Percentiles rank a stretch among this genome's conserved stretches.
Conservation (phyloP, 2,888 invertebrate species). For the Agriopis aurantiaria region DNA sequence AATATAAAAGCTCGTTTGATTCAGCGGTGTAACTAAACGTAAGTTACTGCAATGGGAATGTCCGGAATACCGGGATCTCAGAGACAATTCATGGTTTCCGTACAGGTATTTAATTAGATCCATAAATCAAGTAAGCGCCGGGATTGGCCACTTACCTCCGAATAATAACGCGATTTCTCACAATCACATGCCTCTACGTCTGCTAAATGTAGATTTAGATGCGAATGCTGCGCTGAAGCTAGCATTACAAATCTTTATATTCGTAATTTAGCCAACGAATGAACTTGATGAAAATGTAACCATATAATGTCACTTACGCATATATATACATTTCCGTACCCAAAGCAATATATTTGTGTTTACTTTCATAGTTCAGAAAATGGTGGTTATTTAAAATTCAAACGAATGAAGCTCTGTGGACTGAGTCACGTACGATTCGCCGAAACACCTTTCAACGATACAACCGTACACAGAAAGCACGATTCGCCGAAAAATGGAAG, state of each 20-base stretch:
- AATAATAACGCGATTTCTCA: constrained; percentile 52
- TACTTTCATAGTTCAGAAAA: too few species aligned
- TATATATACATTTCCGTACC: background rate
- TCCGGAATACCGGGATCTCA: constrained; percentile 61
- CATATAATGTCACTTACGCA: background rate
- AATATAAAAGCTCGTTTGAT: constrained; percentile 35
- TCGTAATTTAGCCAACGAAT: constrained; percentile 1
- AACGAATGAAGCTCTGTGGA: too few species aligned
- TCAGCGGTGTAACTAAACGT: constrained; percentile 38
- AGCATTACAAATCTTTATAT: constrained; percentile 14
- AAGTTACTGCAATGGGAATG: constrained; percentile 45
- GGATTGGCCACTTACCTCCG: constrained; percentile 63
- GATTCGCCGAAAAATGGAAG: too few species aligned
- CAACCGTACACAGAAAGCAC: too few species aligned
- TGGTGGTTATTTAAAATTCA: too few species aligned
- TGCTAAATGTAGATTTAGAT: constrained; percentile 34
- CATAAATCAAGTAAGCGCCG: constrained; percentile 71
- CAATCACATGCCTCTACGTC: constrained; percentile 47
- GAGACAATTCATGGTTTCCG: constrained; percentile 72
- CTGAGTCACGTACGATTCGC: too few species aligned
- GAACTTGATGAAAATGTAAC: background rate
- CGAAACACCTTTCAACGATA: too few species aligned
- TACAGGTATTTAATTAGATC: constrained; percentile 77
- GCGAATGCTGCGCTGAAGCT: constrained; percentile 5
- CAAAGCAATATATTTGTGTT: too few species aligned